Evolutionary conservation across 2,888 invertebrate genomes (phyloP).

Genomic region (Chironomus tentans): DNA sequence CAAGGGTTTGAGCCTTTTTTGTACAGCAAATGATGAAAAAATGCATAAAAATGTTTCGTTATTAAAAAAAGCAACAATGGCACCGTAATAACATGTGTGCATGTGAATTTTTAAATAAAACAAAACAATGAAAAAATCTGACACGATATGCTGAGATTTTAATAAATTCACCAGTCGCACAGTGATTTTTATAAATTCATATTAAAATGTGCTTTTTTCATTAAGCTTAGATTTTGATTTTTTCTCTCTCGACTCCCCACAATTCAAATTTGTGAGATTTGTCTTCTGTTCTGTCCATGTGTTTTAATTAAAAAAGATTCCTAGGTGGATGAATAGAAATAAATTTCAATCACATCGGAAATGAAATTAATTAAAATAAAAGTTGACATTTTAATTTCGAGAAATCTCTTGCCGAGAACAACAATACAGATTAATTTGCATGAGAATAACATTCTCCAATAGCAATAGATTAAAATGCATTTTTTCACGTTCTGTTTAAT

Average conservation of each 20-base stretch:
- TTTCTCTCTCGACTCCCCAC: not conserved
- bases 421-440: not conserved
- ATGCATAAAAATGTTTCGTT: too few species aligned
- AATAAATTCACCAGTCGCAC: not conserved
- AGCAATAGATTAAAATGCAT: not conserved
- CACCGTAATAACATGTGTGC: too few species aligned
- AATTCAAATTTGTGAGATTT: not conserved
- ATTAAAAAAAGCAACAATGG: too few species aligned
- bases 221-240: not conserved
- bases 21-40: not conserved
- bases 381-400: not conserved
- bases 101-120: not conserved
- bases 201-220: not conserved
- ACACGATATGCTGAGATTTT: not conserved
- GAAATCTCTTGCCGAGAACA: not conserved
- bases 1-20: not conserved
- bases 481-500: too few species aligned
- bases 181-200: not conserved
- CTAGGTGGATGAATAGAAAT: not conserved
- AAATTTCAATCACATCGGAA: not conserved
- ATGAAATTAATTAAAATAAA: not conserved
- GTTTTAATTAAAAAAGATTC: not conserved
- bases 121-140: not conserved
- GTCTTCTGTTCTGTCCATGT: not conserved
- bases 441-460: not conserved